Base-by-base conservation (phyloP, 2,888 invertebrate genomes). In the Anthrax anthrax region DNA sequence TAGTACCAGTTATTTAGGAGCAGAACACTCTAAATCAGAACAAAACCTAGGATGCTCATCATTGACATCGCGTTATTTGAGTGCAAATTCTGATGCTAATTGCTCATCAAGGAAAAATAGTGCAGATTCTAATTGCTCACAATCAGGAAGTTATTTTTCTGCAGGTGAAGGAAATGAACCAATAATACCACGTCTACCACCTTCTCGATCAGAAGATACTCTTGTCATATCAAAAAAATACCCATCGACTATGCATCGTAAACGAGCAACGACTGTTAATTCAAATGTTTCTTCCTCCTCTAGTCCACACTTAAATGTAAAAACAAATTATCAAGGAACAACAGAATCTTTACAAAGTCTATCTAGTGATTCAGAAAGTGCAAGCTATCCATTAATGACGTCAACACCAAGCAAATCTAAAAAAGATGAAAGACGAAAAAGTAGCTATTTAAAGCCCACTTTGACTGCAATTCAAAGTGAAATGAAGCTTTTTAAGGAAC, bases 11-110 rank as follows among this genome's bases (percentile, higher is more conserved):
- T 60, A 77, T 42, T 54, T 72, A 5, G 75, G 75, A 46, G 76
- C 79, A 2, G 87, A 88, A 57, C 80, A 87, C 57, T 87, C 87
- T 53, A 86, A 87, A 62, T 87, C 87, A 27, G 88, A 88, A 57
- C 88, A 88, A 59, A 75, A 78, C 57, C 60, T 77, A 6, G 66
- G 64, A 0, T 47, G 50, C 12, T 43, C 48, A 1, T 42, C 48
- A 16, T 47, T 55, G 57, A 62, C 71, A 55, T 73, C 78, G 23
- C 72, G 76, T 50, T 77, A 73, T 55, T 59, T 77, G 27, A 74
- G 70, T 53, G 69, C 73, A 2, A 73, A 73, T 36, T 57, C 61
- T 0, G 58, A 54, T 27, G 55, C 53, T 39, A 52, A 55, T 18
- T 67, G 69, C 47, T 70, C 67, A 46, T 64, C 70, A 0, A 65